These are phyloP conservation scores for Hymenopus coronatus DNA, from an alignment of 2,888 invertebrate genomes.

Conservation along the genomic window DNA sequence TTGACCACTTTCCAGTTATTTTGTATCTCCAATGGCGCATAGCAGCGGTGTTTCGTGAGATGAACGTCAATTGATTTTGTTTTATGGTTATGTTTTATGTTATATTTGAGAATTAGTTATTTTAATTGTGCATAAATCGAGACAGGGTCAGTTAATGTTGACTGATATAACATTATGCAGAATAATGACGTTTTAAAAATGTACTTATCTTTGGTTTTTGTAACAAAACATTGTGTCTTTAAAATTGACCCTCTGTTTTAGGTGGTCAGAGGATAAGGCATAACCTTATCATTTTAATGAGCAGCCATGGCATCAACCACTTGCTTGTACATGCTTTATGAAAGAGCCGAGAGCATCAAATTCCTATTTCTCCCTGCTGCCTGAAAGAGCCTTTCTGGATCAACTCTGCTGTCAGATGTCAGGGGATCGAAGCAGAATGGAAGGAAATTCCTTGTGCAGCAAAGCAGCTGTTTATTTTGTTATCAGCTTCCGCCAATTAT, in stretches of 20 bases:
- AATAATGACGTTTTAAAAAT: background rate
- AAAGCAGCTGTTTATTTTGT: conserved; percentile 36
- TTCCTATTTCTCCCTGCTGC: conserved; percentile 13
- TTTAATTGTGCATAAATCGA: background rate
- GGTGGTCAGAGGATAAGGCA: background rate
- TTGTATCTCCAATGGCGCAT: background rate
- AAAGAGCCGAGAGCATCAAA: background rate
- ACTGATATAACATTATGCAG: background rate
- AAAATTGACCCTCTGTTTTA: background rate
- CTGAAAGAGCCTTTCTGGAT: background rate
- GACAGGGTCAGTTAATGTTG: background rate
- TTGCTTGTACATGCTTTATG: background rate
- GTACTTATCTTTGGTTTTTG: background rate
- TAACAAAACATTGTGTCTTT: background rate
- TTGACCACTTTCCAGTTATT: background rate
- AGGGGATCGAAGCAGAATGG: conserved; percentile 24
- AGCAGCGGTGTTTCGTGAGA: background rate
- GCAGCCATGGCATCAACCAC: background rate
- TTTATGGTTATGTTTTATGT: background rate
- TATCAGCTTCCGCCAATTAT: conserved; percentile 73
- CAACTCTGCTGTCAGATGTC: background rate
- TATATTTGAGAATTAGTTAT: background rate
- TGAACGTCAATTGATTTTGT: background rate
- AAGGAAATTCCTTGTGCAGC: conserved; percentile 33
- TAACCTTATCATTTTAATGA: background rate